Evolutionary conservation across 2,113 vertebrate species (phyloP).

Genomic region (Sciurus niger): DNA sequence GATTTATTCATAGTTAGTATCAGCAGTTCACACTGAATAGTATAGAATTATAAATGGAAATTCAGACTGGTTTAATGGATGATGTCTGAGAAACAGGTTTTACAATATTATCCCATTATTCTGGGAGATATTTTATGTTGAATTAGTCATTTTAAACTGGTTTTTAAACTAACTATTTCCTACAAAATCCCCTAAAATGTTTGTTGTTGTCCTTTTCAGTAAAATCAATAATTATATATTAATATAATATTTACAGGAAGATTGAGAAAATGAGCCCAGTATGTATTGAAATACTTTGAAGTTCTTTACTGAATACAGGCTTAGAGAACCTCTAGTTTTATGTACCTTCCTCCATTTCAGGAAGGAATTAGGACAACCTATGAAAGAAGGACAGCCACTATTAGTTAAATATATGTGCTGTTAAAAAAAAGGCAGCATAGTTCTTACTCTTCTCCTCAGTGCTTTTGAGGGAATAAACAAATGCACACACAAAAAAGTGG

Average conservation of each 20-base stretch:
- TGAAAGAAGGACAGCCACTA: not conserved
- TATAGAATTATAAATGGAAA: not conserved
- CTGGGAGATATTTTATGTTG: conserved; percentile 29
- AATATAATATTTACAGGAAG: not conserved
- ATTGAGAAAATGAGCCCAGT: conserved; percentile 12
- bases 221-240: not conserved
- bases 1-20: not conserved
- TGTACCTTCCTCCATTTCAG: not conserved
- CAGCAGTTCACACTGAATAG: not conserved
- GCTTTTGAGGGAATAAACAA: not conserved
- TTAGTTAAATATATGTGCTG: not conserved
- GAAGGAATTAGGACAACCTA: not conserved
- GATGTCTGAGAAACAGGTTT: not conserved
- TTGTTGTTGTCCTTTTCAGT: not conserved
- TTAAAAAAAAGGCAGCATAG: not conserved
- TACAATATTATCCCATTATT: not conserved
- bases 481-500: not conserved
- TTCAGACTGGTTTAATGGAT: not conserved
- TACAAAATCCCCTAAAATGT: not conserved
- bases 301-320: conserved; percentile 28
- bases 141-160: not conserved
- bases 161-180: not conserved
- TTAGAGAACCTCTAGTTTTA: not conserved
- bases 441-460: not conserved
- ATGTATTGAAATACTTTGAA: conserved; percentile 44